Base-by-base conservation (phyloP, 2,797 vertebrate species). In the Spinus pinus region DNA sequence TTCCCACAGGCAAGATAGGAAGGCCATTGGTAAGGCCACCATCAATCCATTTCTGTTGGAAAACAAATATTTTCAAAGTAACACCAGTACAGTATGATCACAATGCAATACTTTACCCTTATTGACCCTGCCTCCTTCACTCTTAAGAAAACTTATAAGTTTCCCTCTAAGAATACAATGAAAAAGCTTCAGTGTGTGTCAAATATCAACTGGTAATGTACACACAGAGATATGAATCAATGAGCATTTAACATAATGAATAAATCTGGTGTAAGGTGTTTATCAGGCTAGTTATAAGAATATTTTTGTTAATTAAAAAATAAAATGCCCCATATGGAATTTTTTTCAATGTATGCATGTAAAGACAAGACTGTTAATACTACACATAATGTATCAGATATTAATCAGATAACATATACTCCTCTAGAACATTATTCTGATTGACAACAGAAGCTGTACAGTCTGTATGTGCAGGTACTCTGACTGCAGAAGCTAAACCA, bases 11-110 rank as follows among this genome's bases (percentile, higher is more conserved):
- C 78, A 99, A 96, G 42, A 99, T 81, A 4, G 99, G 99, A 44
- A 99, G 98, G 78, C 98, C 98, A 97, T 99, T 97, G 2, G 98
- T 98, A 86, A 99, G 97, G 6, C 98, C 98, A 31, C 99, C 99
- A 12, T 99, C 99, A 4, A 98, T 96, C 99, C 99, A 99, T 66
- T 95, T 99, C 99, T 99, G 73, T 3, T 20, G 70, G 30, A 88
- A 75, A 90, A 75, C 1, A 84, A 86, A 66, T 23, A 73, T 49
- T 72, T 67, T 69, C 35, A 17, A 79, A 78, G 28, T 42, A 61
- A 70, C 12, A 47, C 64, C 61, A 67, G 44, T 22, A 81, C 15
- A 80, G 7, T 42, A 50, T 14, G 23, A 69, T 51, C 31, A 53
- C 13, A 91, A 77, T 20, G 15, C 17, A 70, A 23, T 41, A 78